Base-by-base conservation (phyloP, 2,113 vertebrate genomes). In the Trematomus loennbergii region DNA sequence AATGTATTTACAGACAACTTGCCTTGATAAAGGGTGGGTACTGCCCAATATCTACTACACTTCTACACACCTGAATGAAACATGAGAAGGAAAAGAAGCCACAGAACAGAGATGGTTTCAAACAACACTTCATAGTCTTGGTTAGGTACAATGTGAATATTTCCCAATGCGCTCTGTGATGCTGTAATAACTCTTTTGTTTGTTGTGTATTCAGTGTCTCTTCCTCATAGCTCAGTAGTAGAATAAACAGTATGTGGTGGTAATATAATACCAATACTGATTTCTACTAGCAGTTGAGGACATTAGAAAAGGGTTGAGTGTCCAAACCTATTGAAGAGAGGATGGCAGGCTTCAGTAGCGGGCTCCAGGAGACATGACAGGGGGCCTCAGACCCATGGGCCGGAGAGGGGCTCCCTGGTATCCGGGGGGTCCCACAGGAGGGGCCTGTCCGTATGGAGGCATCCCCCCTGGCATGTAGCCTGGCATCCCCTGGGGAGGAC, bases 31-130 rank as follows among this genome's bases (percentile, higher is more conserved):
- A 95, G 95, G 94, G 97, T 90, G 96, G 97, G 96, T 96, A 97
- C 95, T 95, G 96, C 95, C 97, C 97, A 97, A 97, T 96, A 98
- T 97, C 91, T 97, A 99, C 96, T 96, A 97, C 96, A 98, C 96
- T 96, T 97, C 96, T 97, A 98, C 97, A 97, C 98, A 98, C 97
- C 97, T 97, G 97, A 97, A 96, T 96, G 96, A 96, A 97, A 98
- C 96, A 97, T 96, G 97, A 89, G 90, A 25, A 90, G 90, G 72
- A 72, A 75, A 79, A 96, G 95, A 57, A 78, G 80, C 96, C 96
- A 97, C 96, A 98, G 73, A 81, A 89, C 95, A 97, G 81, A 96
- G 96, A 96, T 95, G 95, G 97, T 96, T 96, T 95, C 95, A 94
- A 97, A 97, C 94, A 97, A 97, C 94, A 96, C 95, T 96, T 97